phyloP scores from a whole-genome alignment of 2,888 invertebrate genomes.

The Lepidonotus clava region DNA sequence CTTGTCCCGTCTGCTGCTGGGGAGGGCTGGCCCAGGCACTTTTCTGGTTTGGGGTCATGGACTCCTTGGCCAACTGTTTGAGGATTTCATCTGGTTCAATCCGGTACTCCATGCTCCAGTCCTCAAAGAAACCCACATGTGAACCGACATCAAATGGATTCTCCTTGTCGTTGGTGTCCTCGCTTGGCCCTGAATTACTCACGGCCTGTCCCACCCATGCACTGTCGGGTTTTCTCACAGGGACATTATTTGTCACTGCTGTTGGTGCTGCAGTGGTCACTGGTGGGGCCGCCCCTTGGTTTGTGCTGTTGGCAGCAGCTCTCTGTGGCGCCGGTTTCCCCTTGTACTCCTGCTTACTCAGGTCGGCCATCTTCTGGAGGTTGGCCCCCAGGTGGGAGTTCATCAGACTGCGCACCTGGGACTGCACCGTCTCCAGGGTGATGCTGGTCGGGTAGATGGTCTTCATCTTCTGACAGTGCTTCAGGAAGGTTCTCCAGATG shows the following conservation, averaged over 20 bases:
- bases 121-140: conserved; percentile 63
- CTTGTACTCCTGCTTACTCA: conserved; percentile 12
- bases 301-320: background rate
- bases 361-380: conserved; percentile 43
- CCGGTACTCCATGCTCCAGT: conserved; percentile 66
- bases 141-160: conserved; percentile 55
- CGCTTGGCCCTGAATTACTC: background rate
- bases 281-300: background rate
- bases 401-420: conserved; percentile 66
- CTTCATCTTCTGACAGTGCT: conserved; percentile 75
- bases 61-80: conserved; percentile 67
- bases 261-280: too few species aligned
- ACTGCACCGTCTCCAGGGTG: conserved; percentile 70
- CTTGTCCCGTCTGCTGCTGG: background rate
- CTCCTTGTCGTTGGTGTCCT: background rate
- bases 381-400: conserved; percentile 57
- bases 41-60: conserved; percentile 41
- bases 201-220: too few species aligned
- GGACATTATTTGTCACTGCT: too few species aligned
- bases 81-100: conserved; percentile 71
- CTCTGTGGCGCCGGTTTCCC: background rate
- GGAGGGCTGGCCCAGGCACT: conserved; percentile 32
- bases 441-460: conserved; percentile 71
- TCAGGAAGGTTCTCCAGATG: conserved; percentile 63
- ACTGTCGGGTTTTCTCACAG: too few species aligned